A percentile compares a stretch with the other conserved stretches of the same genome.
Evolutionary conservation across 2,113 vertebrate genomes (phyloP).

Genomic region (Typhlomys cinereus): DNA sequence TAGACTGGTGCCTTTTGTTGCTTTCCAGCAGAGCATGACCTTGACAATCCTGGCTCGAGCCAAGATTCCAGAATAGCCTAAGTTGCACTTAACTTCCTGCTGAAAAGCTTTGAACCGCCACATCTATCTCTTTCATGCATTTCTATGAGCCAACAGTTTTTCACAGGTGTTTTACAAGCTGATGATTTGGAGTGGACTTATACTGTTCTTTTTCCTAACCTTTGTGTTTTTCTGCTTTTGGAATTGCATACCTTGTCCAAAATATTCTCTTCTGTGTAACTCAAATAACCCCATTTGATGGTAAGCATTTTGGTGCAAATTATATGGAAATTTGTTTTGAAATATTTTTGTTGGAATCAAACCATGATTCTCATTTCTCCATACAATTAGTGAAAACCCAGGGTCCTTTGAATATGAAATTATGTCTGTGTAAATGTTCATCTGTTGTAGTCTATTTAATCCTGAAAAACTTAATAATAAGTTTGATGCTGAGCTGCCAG

Average conservation of each 20-base stretch:
- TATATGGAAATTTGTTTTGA: conserved; percentile 57
- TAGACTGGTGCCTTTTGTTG: neutral
- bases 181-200: neutral
- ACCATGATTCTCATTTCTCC: conserved; percentile 50
- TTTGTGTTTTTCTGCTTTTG: conserved; percentile 34
- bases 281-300: conserved; percentile 59
- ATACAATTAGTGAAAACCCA: conserved; percentile 64
- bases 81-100: conserved; percentile 36
- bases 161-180: neutral
- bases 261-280: conserved; percentile 36
- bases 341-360: conserved; percentile 66
- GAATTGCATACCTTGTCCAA: conserved; percentile 52
- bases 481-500: conserved; percentile 58
- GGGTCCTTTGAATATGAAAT: conserved; percentile 69
- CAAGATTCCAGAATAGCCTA: neutral
- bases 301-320: conserved; percentile 63
- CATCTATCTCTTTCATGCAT: neutral
- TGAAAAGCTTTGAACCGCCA: neutral
- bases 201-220: neutral
- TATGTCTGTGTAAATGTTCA: conserved; percentile 60
- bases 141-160: neutral
- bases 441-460: conserved; percentile 68
- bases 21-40: neutral
- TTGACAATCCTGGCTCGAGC: conserved; percentile 26
- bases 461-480: conserved; percentile 72